These are phyloP conservation scores for Xiphophorus maculatus DNA, from an alignment of 2,113 vertebrate species.

Conservation along the genomic window DNA sequence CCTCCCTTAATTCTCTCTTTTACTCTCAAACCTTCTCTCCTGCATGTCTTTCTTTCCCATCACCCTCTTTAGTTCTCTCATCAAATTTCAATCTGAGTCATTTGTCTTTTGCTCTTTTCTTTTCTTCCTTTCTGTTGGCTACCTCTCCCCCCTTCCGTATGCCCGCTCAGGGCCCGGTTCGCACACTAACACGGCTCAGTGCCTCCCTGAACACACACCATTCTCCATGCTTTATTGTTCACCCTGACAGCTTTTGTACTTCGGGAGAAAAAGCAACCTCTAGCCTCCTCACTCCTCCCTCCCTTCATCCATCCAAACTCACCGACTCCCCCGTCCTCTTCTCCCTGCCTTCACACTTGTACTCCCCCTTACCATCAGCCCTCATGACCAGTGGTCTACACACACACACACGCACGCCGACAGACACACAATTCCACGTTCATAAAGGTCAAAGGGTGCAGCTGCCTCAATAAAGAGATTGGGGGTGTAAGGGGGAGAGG, in stretches of 20 bases:
- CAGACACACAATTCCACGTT: constrained; percentile 76
- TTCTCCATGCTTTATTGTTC: constrained; percentile 79
- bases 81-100: constrained; percentile 34
- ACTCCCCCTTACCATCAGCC: constrained; percentile 32
- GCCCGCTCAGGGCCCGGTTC: constrained; percentile 59
- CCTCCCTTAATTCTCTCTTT: constrained; percentile 11
- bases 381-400: constrained; percentile 31
- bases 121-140: background rate
- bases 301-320: constrained; percentile 38
- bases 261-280: constrained; percentile 70
- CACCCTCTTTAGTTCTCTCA: constrained; percentile 14
- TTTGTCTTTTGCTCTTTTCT: constrained; percentile 17
- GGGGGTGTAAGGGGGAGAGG: constrained; percentile 47
- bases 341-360: constrained; percentile 36
- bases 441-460: constrained; percentile 83
- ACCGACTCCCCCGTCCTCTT: constrained; percentile 23
- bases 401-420: constrained; percentile 54
- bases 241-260: constrained; percentile 82
- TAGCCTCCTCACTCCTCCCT: constrained; percentile 28
- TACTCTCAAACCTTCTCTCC: constrained; percentile 18
- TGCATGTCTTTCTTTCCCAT: constrained; percentile 22
- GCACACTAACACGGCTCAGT: constrained; percentile 80
- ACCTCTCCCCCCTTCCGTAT: constrained; percentile 11
- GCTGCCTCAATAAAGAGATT: constrained; percentile 79
- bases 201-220: constrained; percentile 80